These are phyloP conservation scores for Teleiodes luculella DNA, from an alignment of 2,888 invertebrate genomes.

Conservation along the genomic window DNA sequence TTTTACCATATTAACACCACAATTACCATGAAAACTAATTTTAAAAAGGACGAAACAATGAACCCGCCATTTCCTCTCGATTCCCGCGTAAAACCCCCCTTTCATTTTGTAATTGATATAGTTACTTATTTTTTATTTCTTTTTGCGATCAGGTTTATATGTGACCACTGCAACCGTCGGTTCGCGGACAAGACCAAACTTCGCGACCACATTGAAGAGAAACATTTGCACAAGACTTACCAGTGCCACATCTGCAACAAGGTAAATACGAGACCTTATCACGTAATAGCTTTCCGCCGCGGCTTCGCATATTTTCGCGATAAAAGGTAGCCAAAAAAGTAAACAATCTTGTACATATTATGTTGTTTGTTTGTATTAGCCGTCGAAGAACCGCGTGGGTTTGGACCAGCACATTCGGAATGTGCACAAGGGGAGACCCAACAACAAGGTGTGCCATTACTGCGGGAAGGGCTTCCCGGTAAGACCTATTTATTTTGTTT, in stretches of 20 bases:
- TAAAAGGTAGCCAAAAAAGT: too few species aligned
- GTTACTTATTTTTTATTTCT: too few species aligned
- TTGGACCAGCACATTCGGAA: slow-evolving; percentile 65
- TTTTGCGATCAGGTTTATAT: slow-evolving; percentile 46
- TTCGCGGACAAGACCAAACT: slow-evolving; percentile 67
- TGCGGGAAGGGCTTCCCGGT: slow-evolving; percentile 71
- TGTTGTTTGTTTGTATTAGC: too few species aligned
- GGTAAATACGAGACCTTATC: slow-evolving; percentile 36
- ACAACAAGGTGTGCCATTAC: slow-evolving; percentile 67
- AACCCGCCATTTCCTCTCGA: too few species aligned
- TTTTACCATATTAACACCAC: too few species aligned
- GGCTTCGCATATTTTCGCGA: too few species aligned
- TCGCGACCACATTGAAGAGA: slow-evolving; percentile 68
- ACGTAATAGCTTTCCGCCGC: too few species aligned
- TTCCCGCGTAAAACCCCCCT: too few species aligned
- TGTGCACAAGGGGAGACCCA: slow-evolving; percentile 60
- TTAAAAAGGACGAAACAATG: too few species aligned
- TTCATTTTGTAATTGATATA: too few species aligned
- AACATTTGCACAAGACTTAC: slow-evolving; percentile 56
- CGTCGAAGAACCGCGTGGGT: slow-evolving; percentile 62
- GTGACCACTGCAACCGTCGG: slow-evolving; percentile 57
- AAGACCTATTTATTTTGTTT: slow-evolving; percentile 24
- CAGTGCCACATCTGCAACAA: slow-evolving; percentile 61
- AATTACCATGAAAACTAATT: too few species aligned
- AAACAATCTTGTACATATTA: too few species aligned